Conservation (phyloP, 2,888 invertebrate genomes). For the Pyrrhosoma nymphula region DNA sequence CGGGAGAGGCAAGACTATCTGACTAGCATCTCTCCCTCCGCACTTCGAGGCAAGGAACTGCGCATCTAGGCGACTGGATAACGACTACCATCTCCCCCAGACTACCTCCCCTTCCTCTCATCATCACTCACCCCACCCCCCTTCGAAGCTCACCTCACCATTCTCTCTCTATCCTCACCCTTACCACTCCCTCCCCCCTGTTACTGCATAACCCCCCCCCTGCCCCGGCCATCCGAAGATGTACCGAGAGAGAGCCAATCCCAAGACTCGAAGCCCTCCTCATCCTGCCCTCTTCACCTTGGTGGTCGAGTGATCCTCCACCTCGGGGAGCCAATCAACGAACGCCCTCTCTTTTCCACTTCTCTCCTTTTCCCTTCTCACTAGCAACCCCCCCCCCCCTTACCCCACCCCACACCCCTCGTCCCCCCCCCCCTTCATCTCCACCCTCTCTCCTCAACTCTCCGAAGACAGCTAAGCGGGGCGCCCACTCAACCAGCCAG, state of each 20-base stretch:
- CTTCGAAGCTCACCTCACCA: background rate
- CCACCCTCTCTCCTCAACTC: background rate
- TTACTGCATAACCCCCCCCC: background rate
- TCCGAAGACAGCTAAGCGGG: background rate
- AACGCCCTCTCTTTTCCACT: constrained; percentile 74
- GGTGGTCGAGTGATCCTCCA: constrained; percentile 61
- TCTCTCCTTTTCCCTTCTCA: constrained; percentile 49
- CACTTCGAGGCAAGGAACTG: background rate
- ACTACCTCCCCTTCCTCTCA: background rate
- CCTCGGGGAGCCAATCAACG: constrained; percentile 62
- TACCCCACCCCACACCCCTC: background rate
- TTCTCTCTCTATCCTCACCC: background rate
- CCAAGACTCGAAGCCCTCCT: constrained; percentile 41
- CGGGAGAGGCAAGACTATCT: too few relatives aligned
- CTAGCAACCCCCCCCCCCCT: constrained; percentile 21
- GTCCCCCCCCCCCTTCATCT: background rate
- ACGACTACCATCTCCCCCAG: background rate
- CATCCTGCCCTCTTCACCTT: constrained; percentile 65
- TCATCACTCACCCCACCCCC: background rate
- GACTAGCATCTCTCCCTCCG: too few relatives aligned
- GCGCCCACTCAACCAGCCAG: background rate
- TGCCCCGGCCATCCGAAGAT: background rate
- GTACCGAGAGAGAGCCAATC: constrained; percentile 38
- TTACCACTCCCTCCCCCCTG: background rate
- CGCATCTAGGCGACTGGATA: background rate